Evolutionary conservation across 1,140 invertebrate genomes (phyloP), one percentile per base, ranked within the genome.

Genomic region (Microplitis demolitor): DNA sequence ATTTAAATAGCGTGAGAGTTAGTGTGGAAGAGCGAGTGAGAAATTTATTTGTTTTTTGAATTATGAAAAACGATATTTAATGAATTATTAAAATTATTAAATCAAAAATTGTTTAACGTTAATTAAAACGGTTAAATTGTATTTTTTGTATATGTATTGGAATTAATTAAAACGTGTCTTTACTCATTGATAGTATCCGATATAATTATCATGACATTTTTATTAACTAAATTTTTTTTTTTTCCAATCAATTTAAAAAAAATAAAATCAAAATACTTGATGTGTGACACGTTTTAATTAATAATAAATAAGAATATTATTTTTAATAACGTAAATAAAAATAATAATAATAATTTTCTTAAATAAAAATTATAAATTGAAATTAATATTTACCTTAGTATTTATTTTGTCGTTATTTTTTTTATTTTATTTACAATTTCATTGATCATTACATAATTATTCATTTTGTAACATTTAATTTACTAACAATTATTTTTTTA

Each of bases 321-420:
- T 24, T 24, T 24, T 24, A 24, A 24, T 24, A 24, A 24, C 24
- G 24, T 24, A 24, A 24, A 24, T 24, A 2, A 24, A 24, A 24
- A 24, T 24, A 24, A 24, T 24, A 24, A 24, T 24, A 24, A 24
- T 24, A 24, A 24, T 24, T 24, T 24, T 24, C 0, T 24, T 24
- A 24, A 24, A 24, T 24, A 24, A 24, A 24, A 24, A 24, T 24
- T 66, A 64, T 79, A 78, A 66, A 62, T 45, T 82, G 82, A 84
- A 83, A 85, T 83, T 84, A 76, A 74, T 79, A 75, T 83, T 37
- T 81, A 80, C 79, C 76, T 82, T 82, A 83, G 78, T 84, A 74
- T 79, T 82, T 81, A 84, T 80, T 83, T 85, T 83, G 82, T 83
- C 82, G 80, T 76, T 78, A 80, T 80, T 75, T 77, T 76, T 56